These are phyloP conservation scores for Oophaga sylvatica DNA, from an alignment of 2,797 vertebrate genomes.

Conservation along the genomic window DNA sequence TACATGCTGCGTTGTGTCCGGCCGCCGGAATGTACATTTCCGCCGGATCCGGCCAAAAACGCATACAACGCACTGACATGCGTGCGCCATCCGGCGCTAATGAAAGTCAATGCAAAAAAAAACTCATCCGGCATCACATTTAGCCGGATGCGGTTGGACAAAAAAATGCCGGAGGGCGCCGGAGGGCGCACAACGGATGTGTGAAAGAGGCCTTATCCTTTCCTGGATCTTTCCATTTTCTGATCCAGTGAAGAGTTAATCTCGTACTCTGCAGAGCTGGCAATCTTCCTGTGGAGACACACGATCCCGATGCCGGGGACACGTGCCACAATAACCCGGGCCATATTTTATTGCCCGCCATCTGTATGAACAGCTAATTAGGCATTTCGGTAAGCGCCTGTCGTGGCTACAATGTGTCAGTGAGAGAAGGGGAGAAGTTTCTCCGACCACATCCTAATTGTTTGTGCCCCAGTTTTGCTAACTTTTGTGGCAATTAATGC, in stretches of 20 bases:
- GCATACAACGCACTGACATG: too few relatives aligned
- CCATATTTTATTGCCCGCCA: constrained; percentile 44
- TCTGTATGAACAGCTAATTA: constrained; percentile 53
- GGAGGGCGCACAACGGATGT: too few relatives aligned
- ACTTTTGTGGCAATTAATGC: constrained; percentile 47
- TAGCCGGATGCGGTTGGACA: too few relatives aligned
- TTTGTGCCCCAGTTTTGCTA: constrained; percentile 49
- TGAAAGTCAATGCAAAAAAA: too few relatives aligned
- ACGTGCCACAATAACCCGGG: constrained; percentile 5
- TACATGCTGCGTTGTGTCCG: too few relatives aligned
- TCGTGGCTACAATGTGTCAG: constrained; percentile 36
- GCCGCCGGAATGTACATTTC: too few relatives aligned
- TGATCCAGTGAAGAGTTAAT: neutral
- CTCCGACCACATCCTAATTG: constrained; percentile 49
- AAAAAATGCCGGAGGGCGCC: too few relatives aligned
- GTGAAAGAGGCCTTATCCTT: too few relatives aligned
- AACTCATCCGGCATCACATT: too few relatives aligned
- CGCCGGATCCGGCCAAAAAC: too few relatives aligned
- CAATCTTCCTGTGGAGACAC: constrained; percentile 14
- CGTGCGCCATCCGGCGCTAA: too few relatives aligned
- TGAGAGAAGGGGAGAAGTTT: constrained; percentile 16
- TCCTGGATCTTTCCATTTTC: neutral
- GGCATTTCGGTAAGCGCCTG: constrained; percentile 35
- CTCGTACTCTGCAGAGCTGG: constrained; percentile 28
- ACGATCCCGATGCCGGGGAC: neutral